Percentiles rank a stretch among this genome's conserved stretches.
phyloP scores from a whole-genome alignment of 2,113 vertebrate species.

The Tursiops truncatus region DNA sequence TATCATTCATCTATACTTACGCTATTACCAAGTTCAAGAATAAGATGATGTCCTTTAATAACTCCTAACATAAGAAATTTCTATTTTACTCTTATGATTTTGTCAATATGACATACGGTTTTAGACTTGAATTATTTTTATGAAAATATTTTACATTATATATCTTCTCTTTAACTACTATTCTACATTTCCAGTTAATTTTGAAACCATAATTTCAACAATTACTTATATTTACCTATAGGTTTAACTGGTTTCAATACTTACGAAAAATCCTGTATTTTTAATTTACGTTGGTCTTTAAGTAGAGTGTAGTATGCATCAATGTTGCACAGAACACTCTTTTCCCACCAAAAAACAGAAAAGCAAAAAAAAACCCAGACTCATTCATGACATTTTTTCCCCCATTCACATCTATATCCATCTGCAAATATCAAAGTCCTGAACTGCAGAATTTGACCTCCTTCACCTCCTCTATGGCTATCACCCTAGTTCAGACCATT shows the following conservation, averaged over 20 bases:
- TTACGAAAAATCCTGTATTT: not conserved
- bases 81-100: not conserved
- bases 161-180: not conserved
- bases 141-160: not conserved
- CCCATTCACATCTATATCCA: not conserved
- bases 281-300: not conserved
- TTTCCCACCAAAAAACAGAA: no score
- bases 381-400: not conserved
- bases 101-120: not conserved
- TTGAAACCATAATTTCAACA: not conserved
- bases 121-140: not conserved
- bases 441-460: not conserved
- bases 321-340: not conserved
- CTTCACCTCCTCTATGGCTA: not conserved
- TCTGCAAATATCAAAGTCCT: not conserved
- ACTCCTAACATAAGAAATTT: not conserved
- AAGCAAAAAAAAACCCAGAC: not conserved
- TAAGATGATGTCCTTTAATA: not conserved
- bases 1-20: not conserved
- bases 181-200: slow-evolving; percentile 11
- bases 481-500: not conserved
- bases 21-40: not conserved
- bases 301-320: not conserved
- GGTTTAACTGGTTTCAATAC: not conserved
- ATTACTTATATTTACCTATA: not conserved